Evolutionary conservation across 2,888 invertebrate species (phyloP).

Genomic region (Cephus spinipes): DNA sequence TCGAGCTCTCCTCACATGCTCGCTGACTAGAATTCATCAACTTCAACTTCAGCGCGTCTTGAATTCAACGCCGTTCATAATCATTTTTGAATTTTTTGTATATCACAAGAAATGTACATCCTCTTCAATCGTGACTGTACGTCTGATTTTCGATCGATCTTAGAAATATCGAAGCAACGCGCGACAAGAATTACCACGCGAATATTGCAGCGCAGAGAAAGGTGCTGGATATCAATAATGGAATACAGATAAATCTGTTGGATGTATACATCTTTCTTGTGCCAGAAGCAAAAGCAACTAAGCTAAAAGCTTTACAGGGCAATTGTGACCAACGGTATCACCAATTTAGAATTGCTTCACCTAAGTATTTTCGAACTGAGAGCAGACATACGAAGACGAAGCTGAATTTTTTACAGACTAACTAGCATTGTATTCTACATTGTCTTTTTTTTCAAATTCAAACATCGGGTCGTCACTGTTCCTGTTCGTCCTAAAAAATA

Average conservation of each 20-base stretch:
- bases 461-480: background rate
- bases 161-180: background rate
- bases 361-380: background rate
- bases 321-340: background rate
- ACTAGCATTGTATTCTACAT: background rate
- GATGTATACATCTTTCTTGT: background rate
- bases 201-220: background rate
- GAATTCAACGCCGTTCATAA: slow-evolving; percentile 25
- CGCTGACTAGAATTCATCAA: slow-evolving; percentile 42
- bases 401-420: no score
- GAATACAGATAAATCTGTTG: background rate
- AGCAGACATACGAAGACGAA: no score
- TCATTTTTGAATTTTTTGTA: slow-evolving; percentile 3
- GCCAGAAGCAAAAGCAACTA: background rate
- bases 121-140: background rate
- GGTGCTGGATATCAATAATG: background rate
- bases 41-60: slow-evolving; percentile 19
- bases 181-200: background rate
- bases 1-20: background rate
- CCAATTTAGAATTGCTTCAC: no score
- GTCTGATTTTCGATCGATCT: background rate
- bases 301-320: background rate
- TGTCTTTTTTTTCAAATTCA: background rate
- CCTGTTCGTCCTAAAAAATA: background rate
- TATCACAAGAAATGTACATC: background rate